Conservation (phyloP, 1,140 invertebrate species). For the Dermatophagoides farinae region DNA sequence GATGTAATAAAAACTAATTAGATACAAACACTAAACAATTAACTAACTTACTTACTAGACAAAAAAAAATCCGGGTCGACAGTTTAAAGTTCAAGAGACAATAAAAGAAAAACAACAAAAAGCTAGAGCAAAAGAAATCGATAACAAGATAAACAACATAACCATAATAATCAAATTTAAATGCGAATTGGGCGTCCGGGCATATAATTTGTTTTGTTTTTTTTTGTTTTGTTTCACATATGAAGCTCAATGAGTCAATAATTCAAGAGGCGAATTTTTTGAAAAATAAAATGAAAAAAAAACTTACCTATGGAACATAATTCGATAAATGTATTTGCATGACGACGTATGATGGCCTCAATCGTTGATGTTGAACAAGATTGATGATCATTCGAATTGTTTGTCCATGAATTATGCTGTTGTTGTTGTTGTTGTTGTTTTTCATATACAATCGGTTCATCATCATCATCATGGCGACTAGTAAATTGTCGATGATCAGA, state of each 20-base stretch:
- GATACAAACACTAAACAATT: too few species aligned
- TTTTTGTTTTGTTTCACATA: too few species aligned
- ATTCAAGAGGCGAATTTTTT: background rate
- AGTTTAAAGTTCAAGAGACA: too few species aligned
- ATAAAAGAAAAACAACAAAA: too few species aligned
- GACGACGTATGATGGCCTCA: conserved; percentile 27
- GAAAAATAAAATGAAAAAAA: background rate
- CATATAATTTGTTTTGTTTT: background rate
- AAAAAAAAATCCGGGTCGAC: too few species aligned
- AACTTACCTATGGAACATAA: conserved; percentile 50
- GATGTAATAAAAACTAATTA: too few species aligned
- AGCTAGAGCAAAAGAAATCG: too few species aligned
- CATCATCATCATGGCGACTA: background rate
- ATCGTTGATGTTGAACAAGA: background rate
- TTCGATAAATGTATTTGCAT: conserved; percentile 56
- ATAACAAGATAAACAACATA: background rate
- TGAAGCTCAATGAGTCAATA: too few species aligned
- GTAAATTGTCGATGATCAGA: background rate
- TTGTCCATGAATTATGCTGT: background rate
- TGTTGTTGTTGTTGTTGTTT: background rate
- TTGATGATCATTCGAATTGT: background rate
- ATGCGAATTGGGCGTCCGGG: background rate
- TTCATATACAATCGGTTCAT: background rate
- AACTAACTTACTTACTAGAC: too few species aligned
- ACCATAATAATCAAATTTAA: background rate